Evolutionary conservation across 2,113 vertebrate species (phyloP).

Genomic region (Zosterops japonicus): DNA sequence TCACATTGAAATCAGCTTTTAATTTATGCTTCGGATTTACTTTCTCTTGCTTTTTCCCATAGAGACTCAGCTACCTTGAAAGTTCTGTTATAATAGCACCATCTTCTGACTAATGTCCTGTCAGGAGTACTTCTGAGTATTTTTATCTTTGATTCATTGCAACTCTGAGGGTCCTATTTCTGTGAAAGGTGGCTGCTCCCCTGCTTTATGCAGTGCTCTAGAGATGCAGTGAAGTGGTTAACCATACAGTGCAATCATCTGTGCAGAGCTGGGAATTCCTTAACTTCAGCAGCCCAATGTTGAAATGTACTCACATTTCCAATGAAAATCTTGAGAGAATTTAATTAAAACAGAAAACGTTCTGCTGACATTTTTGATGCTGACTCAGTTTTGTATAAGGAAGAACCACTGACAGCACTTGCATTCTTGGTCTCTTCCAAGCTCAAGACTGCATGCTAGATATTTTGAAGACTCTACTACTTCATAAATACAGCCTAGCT

Average conservation of each 20-base stretch:
- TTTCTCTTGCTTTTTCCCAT: background rate
- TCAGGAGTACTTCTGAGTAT: background rate
- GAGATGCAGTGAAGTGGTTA: background rate
- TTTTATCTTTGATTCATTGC: background rate
- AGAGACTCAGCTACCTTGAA: background rate
- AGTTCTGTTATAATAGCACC: constrained; percentile 37
- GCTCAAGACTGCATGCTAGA: background rate
- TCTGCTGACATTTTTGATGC: background rate
- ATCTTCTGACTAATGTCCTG: constrained; percentile 11
- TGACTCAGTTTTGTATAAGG: background rate
- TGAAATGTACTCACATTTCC: background rate
- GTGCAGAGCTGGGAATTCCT: background rate
- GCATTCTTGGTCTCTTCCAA: background rate
- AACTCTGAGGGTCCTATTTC: background rate
- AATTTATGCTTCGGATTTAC: background rate
- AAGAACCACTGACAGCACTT: background rate
- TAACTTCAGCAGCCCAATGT: background rate
- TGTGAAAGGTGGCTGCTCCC: background rate
- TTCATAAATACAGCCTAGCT: background rate
- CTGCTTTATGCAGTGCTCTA: background rate
- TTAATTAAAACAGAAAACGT: constrained; percentile 17
- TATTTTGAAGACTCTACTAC: background rate
- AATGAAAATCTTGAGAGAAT: background rate
- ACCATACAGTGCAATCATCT: background rate
- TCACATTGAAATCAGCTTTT: background rate